Base-by-base conservation (phyloP, 2,797 vertebrate species). In the Gymnocypris eckloni region DNA sequence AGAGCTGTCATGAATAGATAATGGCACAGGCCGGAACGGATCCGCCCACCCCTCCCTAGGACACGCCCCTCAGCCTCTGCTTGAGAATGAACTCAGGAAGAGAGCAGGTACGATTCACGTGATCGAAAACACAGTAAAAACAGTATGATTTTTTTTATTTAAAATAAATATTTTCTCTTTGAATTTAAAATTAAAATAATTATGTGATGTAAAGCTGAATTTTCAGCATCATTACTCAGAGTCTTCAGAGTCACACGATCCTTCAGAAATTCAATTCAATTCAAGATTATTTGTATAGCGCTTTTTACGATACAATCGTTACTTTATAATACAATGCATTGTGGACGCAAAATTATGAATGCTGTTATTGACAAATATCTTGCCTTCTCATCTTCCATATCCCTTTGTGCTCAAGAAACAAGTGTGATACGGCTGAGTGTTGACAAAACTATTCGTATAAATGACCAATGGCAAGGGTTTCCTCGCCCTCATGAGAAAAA, bases 1-100 rank as follows among this genome's bases (percentile, higher is more conserved):
- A 89, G 90, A 84, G 52, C 85, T 45, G 86, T 80, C 79, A 91
- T 94, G 92, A 93, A 92, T 92, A 92, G 87, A 94, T 94, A 89
- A 92, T 86, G 39, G 82, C 25, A 71, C 77, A 48, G 15, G 70
- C 18, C 79, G 79, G 70, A 87, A 81, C 67, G 56, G 56, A 56
- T 43, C 13, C 12, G 52, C 86, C 72, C 79, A n/a, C 50, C 28
- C 78, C 28, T 39, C 48, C 66, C 22, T 5, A 41, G 70, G 80
- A 80, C 82, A 85, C 37, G 50, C 85, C 56, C 52, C 37, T 50
- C 71, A 56, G 6, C 67, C 75, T 41, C 33, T 67, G 79, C 37
- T 25, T 28, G 81, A 70, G 43, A 52, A 56, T 69, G 22, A n/a
- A 61, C 22, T 56, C 11, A 33, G 37, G 2, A 73, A 43, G 16